phyloP scores from a whole-genome alignment of 2,888 invertebrate species.

The Ceratothoa steindachneri region DNA sequence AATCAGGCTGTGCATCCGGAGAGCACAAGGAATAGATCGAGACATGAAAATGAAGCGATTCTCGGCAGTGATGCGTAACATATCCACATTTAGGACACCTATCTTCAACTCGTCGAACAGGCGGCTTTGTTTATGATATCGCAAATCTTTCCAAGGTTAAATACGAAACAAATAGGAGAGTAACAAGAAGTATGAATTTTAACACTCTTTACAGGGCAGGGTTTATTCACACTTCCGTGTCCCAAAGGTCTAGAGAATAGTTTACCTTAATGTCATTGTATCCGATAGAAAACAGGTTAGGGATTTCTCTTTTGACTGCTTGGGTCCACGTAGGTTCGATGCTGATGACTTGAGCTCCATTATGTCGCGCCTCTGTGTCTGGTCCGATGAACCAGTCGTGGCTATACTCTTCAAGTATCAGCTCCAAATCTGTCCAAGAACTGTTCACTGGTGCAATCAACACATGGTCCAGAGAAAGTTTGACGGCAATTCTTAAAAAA shows the following conservation, averaged over 20 bases:
- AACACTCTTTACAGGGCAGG: too few species aligned
- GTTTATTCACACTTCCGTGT: too few species aligned
- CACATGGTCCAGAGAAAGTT: constrained; percentile 55
- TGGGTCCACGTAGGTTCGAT: constrained; percentile 51
- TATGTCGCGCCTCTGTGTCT: constrained; percentile 48
- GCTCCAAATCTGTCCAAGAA: constrained; percentile 52
- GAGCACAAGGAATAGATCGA: too few species aligned
- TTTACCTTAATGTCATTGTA: constrained; percentile 49
- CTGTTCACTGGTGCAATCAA: constrained; percentile 51
- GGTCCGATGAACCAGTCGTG: constrained; percentile 54
- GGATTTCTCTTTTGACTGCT: constrained; percentile 52
- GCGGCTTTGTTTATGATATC: too few species aligned
- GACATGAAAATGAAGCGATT: too few species aligned
- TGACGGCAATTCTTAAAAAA: constrained; percentile 53
- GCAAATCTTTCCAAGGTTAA: too few species aligned
- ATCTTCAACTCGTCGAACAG: too few species aligned
- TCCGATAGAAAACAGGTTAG: constrained; percentile 53
- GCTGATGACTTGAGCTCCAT: neutral
- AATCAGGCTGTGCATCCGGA: too few species aligned
- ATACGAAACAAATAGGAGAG: neutral
- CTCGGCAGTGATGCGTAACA: too few species aligned
- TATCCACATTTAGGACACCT: too few species aligned
- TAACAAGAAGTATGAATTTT: neutral
- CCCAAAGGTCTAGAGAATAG: too few species aligned
- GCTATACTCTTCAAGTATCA: constrained; percentile 53